A percentile compares a stretch with the other conserved stretches of the same genome.
Evolutionary conservation across 2,797 vertebrate species (phyloP).

Genomic region (Heliangelus exortis): DNA sequence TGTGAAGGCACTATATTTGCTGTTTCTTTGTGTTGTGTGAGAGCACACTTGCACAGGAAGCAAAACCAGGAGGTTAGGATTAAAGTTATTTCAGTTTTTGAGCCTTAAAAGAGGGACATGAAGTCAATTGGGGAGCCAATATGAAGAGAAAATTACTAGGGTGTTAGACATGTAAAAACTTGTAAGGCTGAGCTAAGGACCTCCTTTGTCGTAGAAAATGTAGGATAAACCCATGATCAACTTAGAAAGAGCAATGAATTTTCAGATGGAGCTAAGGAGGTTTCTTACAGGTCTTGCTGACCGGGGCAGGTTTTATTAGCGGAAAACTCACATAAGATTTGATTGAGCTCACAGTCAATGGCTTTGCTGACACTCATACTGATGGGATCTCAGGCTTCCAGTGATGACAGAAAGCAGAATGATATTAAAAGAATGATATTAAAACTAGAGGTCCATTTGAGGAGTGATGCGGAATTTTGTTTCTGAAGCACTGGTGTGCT

Average conservation of each 20-base stretch:
- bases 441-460: neutral
- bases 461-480: neutral
- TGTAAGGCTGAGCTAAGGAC: neutral
- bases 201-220: neutral
- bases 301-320: neutral
- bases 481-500: neutral
- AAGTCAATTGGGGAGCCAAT: neutral
- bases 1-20: neutral
- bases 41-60: neutral
- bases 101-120: neutral
- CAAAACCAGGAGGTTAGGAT: neutral
- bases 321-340: neutral
- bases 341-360: neutral
- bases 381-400: neutral
- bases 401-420: neutral
- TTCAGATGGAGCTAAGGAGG: neutral
- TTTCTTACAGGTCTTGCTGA: neutral
- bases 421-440: neutral
- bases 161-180: neutral
- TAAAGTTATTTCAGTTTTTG: neutral
- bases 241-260: neutral
- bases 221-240: neutral
- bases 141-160: neutral
- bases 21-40: neutral
- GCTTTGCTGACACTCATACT: neutral